Percentiles rank a stretch among this genome's conserved stretches.
phyloP scores from a whole-genome alignment of 2,888 invertebrate species.

The Drosophila anomalata region DNA sequence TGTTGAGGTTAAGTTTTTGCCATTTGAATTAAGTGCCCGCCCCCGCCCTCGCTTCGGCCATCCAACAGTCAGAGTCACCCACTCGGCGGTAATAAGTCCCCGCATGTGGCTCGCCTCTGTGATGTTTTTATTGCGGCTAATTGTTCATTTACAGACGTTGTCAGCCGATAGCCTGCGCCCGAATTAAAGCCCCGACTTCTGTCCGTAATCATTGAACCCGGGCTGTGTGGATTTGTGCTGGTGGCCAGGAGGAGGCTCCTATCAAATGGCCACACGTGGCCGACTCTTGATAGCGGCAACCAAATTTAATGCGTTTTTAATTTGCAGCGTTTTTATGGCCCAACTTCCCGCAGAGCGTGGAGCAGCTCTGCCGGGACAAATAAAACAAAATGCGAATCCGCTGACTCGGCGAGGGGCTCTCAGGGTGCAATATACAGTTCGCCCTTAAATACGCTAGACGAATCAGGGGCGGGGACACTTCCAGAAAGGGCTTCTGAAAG shows the following conservation, averaged over 20 bases:
- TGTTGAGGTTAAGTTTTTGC: conserved; percentile 68
- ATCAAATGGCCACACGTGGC: conserved; percentile 55
- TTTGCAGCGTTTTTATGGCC: conserved; percentile 55
- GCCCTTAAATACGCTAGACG: conserved; percentile 33
- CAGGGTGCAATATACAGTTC: conserved; percentile 44
- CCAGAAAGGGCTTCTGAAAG: background rate
- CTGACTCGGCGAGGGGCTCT: conserved; percentile 53
- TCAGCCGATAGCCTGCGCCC: conserved; percentile 9
- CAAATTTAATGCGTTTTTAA: conserved; percentile 69
- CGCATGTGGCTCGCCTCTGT: conserved; percentile 37
- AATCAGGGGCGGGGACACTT: conserved; percentile 23
- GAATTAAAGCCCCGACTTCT: conserved; percentile 21
- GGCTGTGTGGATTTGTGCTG: conserved; percentile 46
- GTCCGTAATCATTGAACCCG: conserved; percentile 55
- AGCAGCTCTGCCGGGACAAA: conserved; percentile 13
- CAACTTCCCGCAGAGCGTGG: conserved; percentile 21
- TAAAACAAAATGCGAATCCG: conserved; percentile 39
- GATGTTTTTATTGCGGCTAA: conserved; percentile 75
- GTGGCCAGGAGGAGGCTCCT: conserved; percentile 15
- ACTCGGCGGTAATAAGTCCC: conserved; percentile 4
- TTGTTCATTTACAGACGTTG: conserved; percentile 70
- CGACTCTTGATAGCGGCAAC: conserved; percentile 46
- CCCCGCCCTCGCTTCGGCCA: conserved; percentile 15
- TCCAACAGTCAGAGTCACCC: background rate
- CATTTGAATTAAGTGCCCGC: conserved; percentile 74